phyloP scores from a whole-genome alignment of 2,888 invertebrate species.

The Melanargia galathea region DNA sequence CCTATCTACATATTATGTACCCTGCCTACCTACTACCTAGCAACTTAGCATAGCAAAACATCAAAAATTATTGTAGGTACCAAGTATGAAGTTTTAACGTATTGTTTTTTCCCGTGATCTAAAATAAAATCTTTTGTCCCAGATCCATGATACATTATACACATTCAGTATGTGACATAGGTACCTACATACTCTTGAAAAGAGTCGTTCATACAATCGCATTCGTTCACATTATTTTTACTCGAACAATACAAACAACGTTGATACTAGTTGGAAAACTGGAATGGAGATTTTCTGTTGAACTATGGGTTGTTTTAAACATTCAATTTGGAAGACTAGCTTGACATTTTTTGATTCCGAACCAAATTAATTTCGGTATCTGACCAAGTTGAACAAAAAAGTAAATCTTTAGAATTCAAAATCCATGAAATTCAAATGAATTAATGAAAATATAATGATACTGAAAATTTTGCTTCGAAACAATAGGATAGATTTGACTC shows the following conservation, averaged over 20 bases:
- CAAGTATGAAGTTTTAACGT: slow-evolving; percentile 5
- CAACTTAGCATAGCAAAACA: not conserved
- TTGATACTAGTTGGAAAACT: not conserved
- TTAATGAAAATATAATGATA: too few species aligned
- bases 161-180: slow-evolving; percentile 25
- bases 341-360: not conserved
- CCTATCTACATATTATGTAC: too few species aligned
- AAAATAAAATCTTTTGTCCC: slow-evolving; percentile 30
- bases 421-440: too few species aligned
- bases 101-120: slow-evolving; percentile 27
- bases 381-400: too few species aligned
- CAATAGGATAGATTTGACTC: too few species aligned
- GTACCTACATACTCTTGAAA: slow-evolving; percentile 23
- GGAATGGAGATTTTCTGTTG: not conserved
- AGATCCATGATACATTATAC: slow-evolving; percentile 28
- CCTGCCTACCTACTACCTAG: too few species aligned
- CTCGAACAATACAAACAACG: slow-evolving; percentile 2
- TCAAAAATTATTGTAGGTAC: slow-evolving; percentile 11
- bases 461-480: too few species aligned
- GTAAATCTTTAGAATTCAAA: too few species aligned
- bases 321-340: not conserved
- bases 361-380: too few species aligned
- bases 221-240: slow-evolving; percentile 7
- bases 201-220: slow-evolving; percentile 31
- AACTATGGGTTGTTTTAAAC: not conserved